Evolutionary conservation across 2,113 vertebrate species (phyloP).

Genomic region (Condylura cristata): DNA sequence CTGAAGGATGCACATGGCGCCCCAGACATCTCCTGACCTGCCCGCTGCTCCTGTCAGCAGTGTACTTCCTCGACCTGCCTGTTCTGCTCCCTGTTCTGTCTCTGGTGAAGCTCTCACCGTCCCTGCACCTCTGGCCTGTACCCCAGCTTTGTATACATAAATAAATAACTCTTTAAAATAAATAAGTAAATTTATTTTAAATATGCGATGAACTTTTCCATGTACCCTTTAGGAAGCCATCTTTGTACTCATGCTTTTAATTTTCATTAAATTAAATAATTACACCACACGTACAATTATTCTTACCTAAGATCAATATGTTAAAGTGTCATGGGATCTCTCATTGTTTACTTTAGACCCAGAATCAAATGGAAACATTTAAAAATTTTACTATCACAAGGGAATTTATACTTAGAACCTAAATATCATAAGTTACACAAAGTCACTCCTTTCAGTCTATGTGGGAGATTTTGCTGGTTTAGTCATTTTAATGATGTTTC

Average conservation of each 20-base stretch:
- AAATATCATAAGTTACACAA: not conserved
- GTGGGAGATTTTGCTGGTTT: not conserved
- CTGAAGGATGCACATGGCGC: too few species aligned
- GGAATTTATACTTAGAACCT: not conserved
- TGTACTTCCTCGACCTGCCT: too few species aligned
- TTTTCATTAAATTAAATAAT: conserved; percentile 40
- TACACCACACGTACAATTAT: not conserved
- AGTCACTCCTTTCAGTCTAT: not conserved
- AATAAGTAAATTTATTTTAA: not conserved
- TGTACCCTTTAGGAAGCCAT: not conserved
- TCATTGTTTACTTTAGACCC: not conserved
- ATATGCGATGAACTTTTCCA: not conserved
- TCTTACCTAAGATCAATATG: not conserved
- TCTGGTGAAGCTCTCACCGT: too few species aligned
- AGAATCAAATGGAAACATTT: not conserved
- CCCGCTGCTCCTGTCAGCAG: too few species aligned
- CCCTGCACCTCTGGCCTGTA: too few species aligned
- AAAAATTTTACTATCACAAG: not conserved
- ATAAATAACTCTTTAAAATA: not conserved
- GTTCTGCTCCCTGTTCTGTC: too few species aligned
- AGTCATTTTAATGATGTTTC: not conserved
- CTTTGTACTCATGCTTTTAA: not conserved
- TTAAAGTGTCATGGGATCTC: not conserved
- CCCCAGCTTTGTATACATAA: too few species aligned
- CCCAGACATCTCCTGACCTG: too few species aligned